phyloP scores from a whole-genome alignment of 2,113 vertebrate species.

The Lates calcarifer region DNA sequence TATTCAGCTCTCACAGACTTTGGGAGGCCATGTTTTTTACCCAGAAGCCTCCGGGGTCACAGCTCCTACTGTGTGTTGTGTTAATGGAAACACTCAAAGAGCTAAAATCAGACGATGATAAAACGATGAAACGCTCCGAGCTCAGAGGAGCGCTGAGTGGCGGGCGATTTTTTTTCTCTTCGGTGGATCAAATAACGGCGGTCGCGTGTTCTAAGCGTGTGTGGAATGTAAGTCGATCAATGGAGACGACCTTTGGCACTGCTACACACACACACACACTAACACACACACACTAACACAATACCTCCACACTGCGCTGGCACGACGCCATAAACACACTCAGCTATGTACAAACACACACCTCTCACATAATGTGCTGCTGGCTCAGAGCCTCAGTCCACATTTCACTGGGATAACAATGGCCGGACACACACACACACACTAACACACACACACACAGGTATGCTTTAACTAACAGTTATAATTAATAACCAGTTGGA shows the following conservation, averaged over 20 bases:
- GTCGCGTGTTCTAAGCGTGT: slow-evolving; percentile 63
- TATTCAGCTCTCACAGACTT: too few relatives aligned
- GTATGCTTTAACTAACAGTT: slow-evolving; percentile 14
- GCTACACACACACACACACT: background rate
- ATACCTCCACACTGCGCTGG: slow-evolving; percentile 21
- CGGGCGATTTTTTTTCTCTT: background rate
- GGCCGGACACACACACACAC: slow-evolving; percentile 22
- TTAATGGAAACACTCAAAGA: background rate
- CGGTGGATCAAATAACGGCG: slow-evolving; percentile 5
- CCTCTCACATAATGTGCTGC: background rate
- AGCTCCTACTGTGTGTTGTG: too few relatives aligned
- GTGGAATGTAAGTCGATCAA: slow-evolving; percentile 46
- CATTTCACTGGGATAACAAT: slow-evolving; percentile 2
- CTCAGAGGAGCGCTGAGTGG: background rate
- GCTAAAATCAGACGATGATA: background rate
- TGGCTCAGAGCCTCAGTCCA: background rate
- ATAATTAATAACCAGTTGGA: slow-evolving; percentile 63
- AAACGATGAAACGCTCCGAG: background rate
- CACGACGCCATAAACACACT: slow-evolving; percentile 3
- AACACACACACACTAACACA: background rate
- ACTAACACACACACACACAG: slow-evolving; percentile 19
- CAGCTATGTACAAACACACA: slow-evolving; percentile 13
- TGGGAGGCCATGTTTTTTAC: too few relatives aligned
- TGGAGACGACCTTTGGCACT: slow-evolving; percentile 15
- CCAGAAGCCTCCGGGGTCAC: too few relatives aligned